A percentile compares a stretch with the other conserved stretches of the same genome.
These are phyloP conservation scores for Himalopsyche phryganea DNA, from an alignment of 1,140 invertebrate genomes.

Conservation along the genomic window DNA sequence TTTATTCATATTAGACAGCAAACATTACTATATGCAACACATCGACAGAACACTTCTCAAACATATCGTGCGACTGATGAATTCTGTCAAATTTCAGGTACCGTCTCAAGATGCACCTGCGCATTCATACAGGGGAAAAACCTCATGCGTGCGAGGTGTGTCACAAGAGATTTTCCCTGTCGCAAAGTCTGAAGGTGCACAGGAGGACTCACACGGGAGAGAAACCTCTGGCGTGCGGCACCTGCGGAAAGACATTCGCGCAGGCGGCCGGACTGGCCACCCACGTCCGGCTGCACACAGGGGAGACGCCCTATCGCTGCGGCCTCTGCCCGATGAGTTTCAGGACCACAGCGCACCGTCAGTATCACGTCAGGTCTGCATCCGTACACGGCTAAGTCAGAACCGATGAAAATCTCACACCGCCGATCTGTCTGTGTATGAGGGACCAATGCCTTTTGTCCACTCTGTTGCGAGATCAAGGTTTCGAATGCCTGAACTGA, in stretches of 20 bases:
- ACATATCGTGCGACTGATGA: no score
- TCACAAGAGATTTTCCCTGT: conserved; percentile 43
- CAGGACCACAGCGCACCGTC: conserved; percentile 44
- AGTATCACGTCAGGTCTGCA: conserved; percentile 57
- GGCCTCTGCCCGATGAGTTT: conserved; percentile 45
- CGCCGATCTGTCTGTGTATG: no score
- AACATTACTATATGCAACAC: no score
- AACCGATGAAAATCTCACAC: no score
- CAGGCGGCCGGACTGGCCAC: conserved; percentile 49
- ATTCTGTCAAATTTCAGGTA: no score
- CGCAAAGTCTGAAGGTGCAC: conserved; percentile 51
- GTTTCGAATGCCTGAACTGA: no score
- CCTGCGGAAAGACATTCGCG: conserved; percentile 52
- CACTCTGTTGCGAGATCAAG: no score
- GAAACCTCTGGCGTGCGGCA: conserved; percentile 46
- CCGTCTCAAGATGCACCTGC: conserved; percentile 88
- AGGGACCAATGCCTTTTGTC: no score
- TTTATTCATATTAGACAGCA: no score
- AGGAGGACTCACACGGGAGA: conserved; percentile 61
- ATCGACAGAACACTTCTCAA: no score
- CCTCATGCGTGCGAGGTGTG: conserved; percentile 72
- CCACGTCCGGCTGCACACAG: conserved; percentile 55
- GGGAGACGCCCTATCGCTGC: conserved; percentile 52
- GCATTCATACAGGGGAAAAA: conserved; percentile 87
- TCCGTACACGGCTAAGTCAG: no score